Conservation (phyloP, 2,888 invertebrate species). For the Parasteatoda lunata region DNA sequence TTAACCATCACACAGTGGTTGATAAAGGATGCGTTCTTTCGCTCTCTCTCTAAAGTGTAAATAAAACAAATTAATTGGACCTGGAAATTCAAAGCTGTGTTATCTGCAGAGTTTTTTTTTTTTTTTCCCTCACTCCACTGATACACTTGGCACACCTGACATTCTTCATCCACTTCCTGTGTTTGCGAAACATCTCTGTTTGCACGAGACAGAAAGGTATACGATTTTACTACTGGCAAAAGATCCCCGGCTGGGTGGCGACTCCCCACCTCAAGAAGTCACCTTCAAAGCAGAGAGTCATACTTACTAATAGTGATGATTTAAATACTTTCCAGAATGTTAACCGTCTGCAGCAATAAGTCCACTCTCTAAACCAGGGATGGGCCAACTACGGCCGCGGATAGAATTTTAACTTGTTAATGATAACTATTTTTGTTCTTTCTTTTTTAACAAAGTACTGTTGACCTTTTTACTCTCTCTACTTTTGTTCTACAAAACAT, state of each 20-base stretch:
- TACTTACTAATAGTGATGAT: neutral
- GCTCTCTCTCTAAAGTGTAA: too few species aligned
- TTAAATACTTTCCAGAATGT: neutral
- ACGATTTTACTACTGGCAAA: neutral
- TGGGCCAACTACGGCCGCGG: too few species aligned
- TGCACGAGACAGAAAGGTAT: neutral
- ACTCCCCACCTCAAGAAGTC: neutral
- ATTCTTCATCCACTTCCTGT: neutral
- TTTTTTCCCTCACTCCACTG: neutral
- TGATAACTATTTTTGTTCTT: too few species aligned
- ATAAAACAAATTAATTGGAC: too few species aligned
- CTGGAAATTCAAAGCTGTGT: neutral
- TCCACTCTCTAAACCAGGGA: too few species aligned
- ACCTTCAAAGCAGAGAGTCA: neutral
- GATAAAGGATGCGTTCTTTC: too few species aligned
- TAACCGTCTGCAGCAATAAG: too few species aligned
- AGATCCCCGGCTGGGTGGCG: neutral
- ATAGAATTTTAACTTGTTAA: too few species aligned
- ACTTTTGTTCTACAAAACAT: too few species aligned
- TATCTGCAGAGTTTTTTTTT: neutral
- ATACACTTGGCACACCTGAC: slow-evolving; percentile 3
- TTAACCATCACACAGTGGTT: too few species aligned
- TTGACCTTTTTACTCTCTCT: too few species aligned
- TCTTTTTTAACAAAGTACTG: too few species aligned
- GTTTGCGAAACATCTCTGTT: neutral